A percentile compares a stretch with the other conserved stretches of the same genome.
phyloP scores from a whole-genome alignment of 2,888 invertebrate genomes.

The Perizoma flavofasciatum region DNA sequence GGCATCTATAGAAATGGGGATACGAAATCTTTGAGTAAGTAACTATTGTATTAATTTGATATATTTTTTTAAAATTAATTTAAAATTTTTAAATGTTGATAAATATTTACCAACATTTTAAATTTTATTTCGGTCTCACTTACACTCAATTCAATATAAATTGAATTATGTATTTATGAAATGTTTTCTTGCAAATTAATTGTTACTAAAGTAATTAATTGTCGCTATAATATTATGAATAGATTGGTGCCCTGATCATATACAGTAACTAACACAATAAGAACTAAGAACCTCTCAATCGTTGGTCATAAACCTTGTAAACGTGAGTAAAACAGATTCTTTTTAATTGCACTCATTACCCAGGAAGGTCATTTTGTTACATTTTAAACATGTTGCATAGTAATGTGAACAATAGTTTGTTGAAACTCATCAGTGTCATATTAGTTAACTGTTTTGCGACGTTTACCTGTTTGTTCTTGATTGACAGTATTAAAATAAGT shows the following conservation, averaged over 20 bases:
- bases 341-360: conserved; percentile 22
- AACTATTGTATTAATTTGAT: conserved; percentile 1
- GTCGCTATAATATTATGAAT: too few species aligned
- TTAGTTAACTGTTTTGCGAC: conserved; percentile 21
- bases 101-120: too few species aligned
- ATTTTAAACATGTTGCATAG: conserved; percentile 6
- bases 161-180: too few species aligned
- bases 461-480: conserved; percentile 21
- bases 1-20: conserved; percentile 68
- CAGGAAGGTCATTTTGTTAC: conserved; percentile 17
- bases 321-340: neutral
- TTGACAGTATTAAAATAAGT: conserved; percentile 27
- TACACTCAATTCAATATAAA: too few species aligned
- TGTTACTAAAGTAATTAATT: too few species aligned
- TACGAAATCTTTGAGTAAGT: conserved; percentile 72
- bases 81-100: too few species aligned
- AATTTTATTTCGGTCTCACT: too few species aligned
- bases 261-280: too few species aligned
- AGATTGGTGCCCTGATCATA: too few species aligned
- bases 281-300: neutral
- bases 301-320: conserved; percentile 5
- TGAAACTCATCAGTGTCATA: conserved; percentile 20
- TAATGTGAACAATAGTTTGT: conserved; percentile 20
- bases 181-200: too few species aligned
- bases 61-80: too few species aligned